Evolutionary conservation across 2,797 vertebrate genomes (phyloP), one percentile per base, ranked within the genome.

Genomic region (Acanthurus leucopareius): DNA sequence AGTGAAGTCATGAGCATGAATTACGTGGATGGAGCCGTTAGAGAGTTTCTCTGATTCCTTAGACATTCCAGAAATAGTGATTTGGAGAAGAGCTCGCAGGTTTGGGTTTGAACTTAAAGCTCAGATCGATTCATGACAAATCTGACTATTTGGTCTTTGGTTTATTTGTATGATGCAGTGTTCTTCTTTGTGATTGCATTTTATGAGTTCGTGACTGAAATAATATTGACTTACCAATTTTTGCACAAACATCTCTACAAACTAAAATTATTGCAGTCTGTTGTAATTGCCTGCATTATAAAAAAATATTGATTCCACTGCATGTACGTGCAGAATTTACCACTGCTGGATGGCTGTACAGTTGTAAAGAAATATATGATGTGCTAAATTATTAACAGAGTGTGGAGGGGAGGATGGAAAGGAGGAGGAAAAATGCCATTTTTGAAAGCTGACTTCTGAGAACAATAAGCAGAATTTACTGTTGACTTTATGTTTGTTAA

Each of bases 21-120:
- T 88, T 75, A 65, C 77, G 79, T 56, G 13, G 40, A 59, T 70
- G 22, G 47, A 71, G 68, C 40, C 38, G n/a, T 40, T 40, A 20
- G 16, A 65, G 49, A 45, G 17, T 59, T 66, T 58, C 11, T 48
- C 57, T 22, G 17, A 28, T 48, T 68, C 32, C 22, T 13, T 15
- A 47, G 35, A 66, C 14, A 3, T 65, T 48, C 17, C 44, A 47
- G 57, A 20, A 19, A 52, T 20, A 44, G 25, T 28, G 63, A 4
- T 4, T 49, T 53, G 9, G 10, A 52, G 10, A 52, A 5, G 8
- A 45, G 28, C 2, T 44, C 3, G 35, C 6, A 61, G 48, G 38
- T 20, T 47, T 58, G 38, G 44, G 49, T 44, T 20, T 28, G 35
- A 40, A 22, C 25, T 25, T 25, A 25, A 25, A 25, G 25, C 25